A percentile compares a stretch with the other conserved stretches of the same genome.
These are phyloP conservation scores for Salticus scenicus DNA, from an alignment of 2,888 invertebrate species.

Conservation along the genomic window DNA sequence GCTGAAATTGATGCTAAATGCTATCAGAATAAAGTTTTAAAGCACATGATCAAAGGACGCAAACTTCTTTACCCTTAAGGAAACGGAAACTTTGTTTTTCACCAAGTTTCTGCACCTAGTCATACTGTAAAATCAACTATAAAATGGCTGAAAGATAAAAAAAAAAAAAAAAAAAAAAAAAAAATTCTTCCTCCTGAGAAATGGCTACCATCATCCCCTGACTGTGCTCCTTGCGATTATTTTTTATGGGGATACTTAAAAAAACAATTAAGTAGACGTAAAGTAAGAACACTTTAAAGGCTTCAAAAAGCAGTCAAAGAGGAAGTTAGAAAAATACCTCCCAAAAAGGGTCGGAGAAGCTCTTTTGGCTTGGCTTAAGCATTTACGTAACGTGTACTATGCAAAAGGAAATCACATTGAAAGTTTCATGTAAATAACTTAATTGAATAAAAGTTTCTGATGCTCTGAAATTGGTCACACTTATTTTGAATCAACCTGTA, in stretches of 20 bases:
- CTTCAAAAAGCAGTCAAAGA: conserved; percentile 18
- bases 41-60: conserved; percentile 4
- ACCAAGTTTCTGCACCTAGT: conserved; percentile 38
- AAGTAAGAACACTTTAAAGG: not conserved
- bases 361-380: conserved; percentile 15
- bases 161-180: not conserved
- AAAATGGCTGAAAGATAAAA: not conserved
- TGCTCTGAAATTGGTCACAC: not conserved
- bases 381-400: not conserved
- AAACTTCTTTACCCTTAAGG: conserved; percentile 24
- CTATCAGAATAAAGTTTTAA: too few species aligned
- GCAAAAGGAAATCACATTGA: conserved; percentile 13
- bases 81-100: conserved; percentile 20
- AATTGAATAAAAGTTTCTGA: not conserved
- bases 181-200: not conserved
- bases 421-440: conserved; percentile 7
- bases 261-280: not conserved
- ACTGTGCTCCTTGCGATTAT: conserved; percentile 42
- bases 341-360: not conserved
- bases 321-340: conserved; percentile 16
- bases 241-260: conserved; percentile 26
- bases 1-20: conserved; percentile 6
- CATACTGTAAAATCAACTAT: conserved; percentile 27
- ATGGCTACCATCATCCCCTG: conserved; percentile 35
- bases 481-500: too few species aligned